Conservation (phyloP, 1,140 invertebrate genomes). For the Bactericera cockerelli region DNA sequence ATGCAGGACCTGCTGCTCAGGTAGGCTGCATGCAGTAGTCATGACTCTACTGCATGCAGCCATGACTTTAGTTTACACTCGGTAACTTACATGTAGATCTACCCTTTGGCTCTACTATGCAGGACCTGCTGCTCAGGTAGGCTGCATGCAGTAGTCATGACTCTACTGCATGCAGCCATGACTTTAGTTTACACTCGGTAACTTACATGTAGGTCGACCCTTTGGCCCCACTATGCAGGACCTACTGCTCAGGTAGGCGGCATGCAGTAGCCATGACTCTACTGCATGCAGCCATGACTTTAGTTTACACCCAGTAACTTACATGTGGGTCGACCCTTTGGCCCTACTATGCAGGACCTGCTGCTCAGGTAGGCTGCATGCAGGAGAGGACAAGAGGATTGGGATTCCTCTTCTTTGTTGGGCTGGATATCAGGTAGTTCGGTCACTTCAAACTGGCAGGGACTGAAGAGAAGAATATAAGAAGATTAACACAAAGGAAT, state of each 20-base stretch:
- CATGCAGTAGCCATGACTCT: too few species aligned
- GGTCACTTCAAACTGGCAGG: background rate
- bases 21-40: background rate
- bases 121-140: background rate
- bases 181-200: too few species aligned
- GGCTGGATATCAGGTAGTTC: background rate
- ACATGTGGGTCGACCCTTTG: background rate
- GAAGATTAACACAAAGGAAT: too few species aligned
- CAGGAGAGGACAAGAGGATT: too few species aligned
- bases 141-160: too few species aligned
- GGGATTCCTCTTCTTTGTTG: background rate
- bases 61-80: too few species aligned
- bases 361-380: background rate
- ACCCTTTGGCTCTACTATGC: background rate
- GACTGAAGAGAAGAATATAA: background rate
- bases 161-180: too few species aligned
- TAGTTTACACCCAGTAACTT: too few species aligned
- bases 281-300: too few species aligned
- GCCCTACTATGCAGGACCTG: background rate
- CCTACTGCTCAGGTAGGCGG: background rate
- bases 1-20: background rate
- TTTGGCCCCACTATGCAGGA: background rate
- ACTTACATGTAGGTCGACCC: slow-evolving; percentile 4
- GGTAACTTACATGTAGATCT: background rate
- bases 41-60: too few species aligned